Evolutionary conservation across 92 coral and sea anemone genomes (phyloP).

Genomic region (Heliopora coerulea): DNA sequence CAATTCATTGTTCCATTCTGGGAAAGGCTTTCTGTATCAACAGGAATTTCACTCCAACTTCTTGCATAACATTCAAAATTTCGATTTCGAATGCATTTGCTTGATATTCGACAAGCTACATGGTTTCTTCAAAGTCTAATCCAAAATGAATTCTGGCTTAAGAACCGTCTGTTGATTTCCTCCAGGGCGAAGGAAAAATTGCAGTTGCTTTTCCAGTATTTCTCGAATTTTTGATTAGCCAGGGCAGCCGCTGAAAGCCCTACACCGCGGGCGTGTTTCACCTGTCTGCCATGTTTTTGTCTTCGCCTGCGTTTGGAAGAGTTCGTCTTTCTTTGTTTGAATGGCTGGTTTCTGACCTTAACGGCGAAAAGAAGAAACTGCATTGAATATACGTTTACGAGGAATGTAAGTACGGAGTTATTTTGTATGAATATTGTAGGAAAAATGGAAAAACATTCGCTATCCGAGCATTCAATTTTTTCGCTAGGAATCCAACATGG

Average conservation of each 20-base stretch:
- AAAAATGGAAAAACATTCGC: too few relatives aligned
- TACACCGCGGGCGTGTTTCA: conserved; percentile 12
- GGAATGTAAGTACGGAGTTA: too few relatives aligned
- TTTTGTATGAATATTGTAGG: too few relatives aligned
- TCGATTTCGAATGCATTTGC: too few relatives aligned
- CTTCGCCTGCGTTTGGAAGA: not conserved
- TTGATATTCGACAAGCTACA: not conserved
- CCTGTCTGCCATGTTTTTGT: conserved; percentile 15
- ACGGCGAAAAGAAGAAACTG: not conserved
- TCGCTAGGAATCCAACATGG: too few relatives aligned
- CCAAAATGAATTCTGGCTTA: conserved; percentile 49
- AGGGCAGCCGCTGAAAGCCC: conserved; percentile 7
- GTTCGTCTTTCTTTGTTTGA: not conserved
- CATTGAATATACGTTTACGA: too few relatives aligned
- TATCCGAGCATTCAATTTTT: too few relatives aligned
- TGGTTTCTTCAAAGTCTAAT: not conserved
- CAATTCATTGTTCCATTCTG: too few relatives aligned
- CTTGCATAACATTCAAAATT: too few relatives aligned
- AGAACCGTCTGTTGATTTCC: conserved; percentile 47
- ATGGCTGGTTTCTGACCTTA: not conserved
- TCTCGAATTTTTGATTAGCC: conserved; percentile 1
- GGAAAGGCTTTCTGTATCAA: too few relatives aligned
- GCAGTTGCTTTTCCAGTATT: not conserved
- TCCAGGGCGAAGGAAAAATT: conserved; percentile 47
- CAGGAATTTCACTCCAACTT: too few relatives aligned